Percentiles rank a stretch among this genome's conserved stretches.
phyloP scores from a whole-genome alignment of 2,113 vertebrate genomes.

The Lichenostomus cassidix region DNA sequence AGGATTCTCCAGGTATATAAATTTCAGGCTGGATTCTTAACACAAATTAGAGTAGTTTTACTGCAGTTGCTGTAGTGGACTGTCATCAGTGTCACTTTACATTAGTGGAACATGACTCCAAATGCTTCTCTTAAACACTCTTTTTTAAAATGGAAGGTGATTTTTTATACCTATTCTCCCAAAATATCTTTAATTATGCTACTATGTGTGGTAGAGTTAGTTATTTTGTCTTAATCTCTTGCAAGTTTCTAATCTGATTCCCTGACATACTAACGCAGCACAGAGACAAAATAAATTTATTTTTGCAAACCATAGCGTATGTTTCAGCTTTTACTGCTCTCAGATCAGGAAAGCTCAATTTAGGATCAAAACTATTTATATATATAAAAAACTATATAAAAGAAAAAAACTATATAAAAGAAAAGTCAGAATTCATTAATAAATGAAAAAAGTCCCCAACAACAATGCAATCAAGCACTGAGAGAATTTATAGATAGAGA shows the following conservation, averaged over 20 bases:
- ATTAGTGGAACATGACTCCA: background rate
- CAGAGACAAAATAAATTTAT: background rate
- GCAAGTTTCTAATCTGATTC: background rate
- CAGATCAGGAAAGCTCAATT: background rate
- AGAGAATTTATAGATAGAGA: background rate
- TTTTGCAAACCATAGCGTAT: background rate
- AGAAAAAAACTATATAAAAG: background rate
- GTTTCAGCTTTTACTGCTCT: background rate
- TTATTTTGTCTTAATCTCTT: background rate
- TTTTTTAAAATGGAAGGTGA: background rate
- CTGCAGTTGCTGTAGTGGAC: background rate
- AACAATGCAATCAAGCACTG: background rate
- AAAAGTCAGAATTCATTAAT: background rate
- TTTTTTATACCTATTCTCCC: background rate
- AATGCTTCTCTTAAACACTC: background rate
- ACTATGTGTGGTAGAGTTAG: background rate
- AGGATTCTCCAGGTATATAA: background rate
- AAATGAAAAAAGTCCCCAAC: background rate
- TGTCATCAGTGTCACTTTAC: background rate
- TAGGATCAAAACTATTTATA: constrained; percentile 18
- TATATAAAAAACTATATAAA: no score
- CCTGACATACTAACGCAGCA: background rate
- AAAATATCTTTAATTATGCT: background rate
- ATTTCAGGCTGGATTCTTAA: background rate
- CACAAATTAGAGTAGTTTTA: background rate